Conservation (phyloP, 2,888 invertebrate genomes). For the Dicyrtomina minuta region DNA sequence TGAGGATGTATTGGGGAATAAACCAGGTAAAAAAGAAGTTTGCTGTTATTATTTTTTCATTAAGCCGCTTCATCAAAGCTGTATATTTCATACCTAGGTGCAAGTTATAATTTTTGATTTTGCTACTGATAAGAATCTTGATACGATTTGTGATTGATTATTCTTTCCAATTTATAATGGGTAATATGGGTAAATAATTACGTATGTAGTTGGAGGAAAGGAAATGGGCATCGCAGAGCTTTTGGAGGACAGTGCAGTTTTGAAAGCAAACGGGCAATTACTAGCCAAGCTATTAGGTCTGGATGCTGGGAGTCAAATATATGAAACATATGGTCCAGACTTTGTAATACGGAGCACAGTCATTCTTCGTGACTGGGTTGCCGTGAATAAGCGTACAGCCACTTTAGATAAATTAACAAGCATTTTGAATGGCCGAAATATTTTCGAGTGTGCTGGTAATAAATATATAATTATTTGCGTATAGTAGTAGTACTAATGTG, state of each 20-base stretch:
- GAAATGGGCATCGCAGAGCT: conserved; percentile 49
- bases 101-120: too few relatives aligned
- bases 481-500: too few relatives aligned
- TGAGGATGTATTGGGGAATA: conserved; percentile 2
- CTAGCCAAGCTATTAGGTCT: conserved; percentile 25
- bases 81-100: too few relatives aligned
- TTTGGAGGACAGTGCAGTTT: conserved; percentile 37
- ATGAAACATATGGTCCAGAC: conserved; percentile 27
- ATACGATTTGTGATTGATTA: too few relatives aligned
- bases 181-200: too few relatives aligned
- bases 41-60: too few relatives aligned
- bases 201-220: conserved; percentile 38
- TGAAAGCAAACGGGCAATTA: conserved; percentile 27
- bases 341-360: conserved; percentile 38
- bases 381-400: conserved; percentile 31
- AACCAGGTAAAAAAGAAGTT: conserved; percentile 4
- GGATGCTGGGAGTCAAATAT: neutral
- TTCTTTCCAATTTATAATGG: too few relatives aligned
- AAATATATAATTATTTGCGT: too few relatives aligned
- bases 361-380: conserved; percentile 39
- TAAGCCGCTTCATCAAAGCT: too few relatives aligned
- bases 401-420: conserved; percentile 1
- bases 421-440: neutral
- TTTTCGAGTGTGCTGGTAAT: conserved; percentile 4
- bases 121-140: too few relatives aligned